These are phyloP conservation scores for Prietella phreatophila DNA, from an alignment of 2,113 vertebrate genomes.

Conservation along the genomic window DNA sequence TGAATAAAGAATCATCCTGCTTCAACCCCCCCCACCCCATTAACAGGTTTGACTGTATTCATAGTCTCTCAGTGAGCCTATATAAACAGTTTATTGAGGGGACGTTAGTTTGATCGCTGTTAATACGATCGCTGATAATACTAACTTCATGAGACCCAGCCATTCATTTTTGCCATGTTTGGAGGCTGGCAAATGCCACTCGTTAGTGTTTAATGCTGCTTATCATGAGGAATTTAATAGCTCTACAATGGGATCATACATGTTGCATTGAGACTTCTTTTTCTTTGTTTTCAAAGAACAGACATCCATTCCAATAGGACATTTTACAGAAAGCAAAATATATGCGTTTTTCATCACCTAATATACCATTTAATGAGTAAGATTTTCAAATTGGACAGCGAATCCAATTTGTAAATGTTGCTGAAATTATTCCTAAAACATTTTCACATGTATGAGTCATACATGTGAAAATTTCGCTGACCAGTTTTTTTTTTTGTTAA, in stretches of 20 bases:
- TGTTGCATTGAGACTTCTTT: neutral
- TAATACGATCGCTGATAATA: too few species aligned
- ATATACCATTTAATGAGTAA: neutral
- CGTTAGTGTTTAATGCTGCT: neutral
- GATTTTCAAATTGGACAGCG: neutral
- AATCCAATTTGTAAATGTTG: too few species aligned
- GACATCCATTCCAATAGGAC: neutral
- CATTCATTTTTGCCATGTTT: neutral
- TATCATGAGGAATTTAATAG: neutral
- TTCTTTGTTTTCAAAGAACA: neutral
- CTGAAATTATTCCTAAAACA: too few species aligned
- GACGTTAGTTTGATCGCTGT: neutral
- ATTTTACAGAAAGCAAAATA: neutral
- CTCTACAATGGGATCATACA: neutral
- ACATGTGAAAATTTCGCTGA: neutral
- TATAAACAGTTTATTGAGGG: neutral
- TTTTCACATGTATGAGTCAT: neutral
- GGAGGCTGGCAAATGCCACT: neutral
- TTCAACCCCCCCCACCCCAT: neutral
- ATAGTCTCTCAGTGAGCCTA: neutral
- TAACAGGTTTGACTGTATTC: neutral
- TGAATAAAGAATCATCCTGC: conserved; percentile 26
- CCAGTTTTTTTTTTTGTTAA: neutral
- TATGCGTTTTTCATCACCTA: neutral
- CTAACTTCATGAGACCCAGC: neutral